A percentile compares a stretch with the other conserved stretches of the same genome.
Evolutionary conservation across 2,888 invertebrate species (phyloP).

Genomic region (Byasa hedistus): DNA sequence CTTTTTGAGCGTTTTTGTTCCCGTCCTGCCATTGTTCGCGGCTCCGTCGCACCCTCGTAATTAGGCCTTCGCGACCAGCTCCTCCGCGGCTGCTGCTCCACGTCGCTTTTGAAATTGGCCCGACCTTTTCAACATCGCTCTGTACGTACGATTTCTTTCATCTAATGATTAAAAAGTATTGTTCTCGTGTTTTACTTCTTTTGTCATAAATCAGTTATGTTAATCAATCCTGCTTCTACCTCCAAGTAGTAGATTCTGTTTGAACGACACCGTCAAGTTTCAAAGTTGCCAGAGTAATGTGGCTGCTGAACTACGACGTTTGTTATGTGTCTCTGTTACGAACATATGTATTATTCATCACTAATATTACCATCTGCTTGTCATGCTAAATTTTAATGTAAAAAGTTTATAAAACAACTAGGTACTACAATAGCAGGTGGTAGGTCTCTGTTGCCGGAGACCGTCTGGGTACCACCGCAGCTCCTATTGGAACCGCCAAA

Average conservation of each 20-base stretch:
- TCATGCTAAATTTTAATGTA: too few species aligned
- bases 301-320: not conserved
- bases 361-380: too few species aligned
- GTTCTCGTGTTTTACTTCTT: too few species aligned
- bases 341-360: too few species aligned
- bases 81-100: not conserved
- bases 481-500: too few species aligned
- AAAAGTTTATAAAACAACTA: too few species aligned
- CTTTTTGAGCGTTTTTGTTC: constrained; percentile 22
- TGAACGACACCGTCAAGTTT: not conserved
- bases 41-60: constrained; percentile 8
- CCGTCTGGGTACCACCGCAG: too few species aligned
- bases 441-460: too few species aligned
- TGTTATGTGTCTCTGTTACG: not conserved
- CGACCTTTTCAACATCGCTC: constrained; percentile 4
- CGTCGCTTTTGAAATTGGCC: constrained; percentile 6
- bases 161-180: not conserved
- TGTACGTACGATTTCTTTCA: not conserved
- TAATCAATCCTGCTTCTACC: too few species aligned
- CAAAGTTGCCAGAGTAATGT: not conserved
- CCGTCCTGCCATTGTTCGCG: constrained; percentile 7
- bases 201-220: too few species aligned
- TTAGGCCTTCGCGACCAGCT: constrained; percentile 10
- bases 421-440: too few species aligned
- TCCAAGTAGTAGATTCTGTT: too few species aligned